phyloP scores from a whole-genome alignment of 2,797 vertebrate genomes.

The Oreochromis grahami region DNA sequence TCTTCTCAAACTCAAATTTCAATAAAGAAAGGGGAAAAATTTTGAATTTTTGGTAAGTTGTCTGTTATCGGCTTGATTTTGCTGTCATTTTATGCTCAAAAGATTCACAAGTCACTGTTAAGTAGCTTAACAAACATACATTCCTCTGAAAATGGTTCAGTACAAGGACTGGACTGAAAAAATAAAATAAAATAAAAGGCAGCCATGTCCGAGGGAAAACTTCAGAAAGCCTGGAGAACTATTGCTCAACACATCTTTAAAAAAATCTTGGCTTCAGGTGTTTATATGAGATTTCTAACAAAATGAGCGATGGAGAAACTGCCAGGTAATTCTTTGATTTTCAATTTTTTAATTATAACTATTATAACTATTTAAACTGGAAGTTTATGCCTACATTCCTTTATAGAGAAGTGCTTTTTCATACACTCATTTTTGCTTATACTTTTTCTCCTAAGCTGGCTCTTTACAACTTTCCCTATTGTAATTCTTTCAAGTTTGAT shows the following conservation, averaged over 20 bases:
- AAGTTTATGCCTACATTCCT: neutral
- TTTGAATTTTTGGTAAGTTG: neutral
- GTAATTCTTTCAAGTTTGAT: neutral
- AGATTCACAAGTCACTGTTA: neutral
- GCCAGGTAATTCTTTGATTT: neutral
- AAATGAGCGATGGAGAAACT: neutral
- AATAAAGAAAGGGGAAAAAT: neutral
- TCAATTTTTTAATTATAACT: neutral
- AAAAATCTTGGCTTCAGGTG: neutral
- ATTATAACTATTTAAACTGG: neutral
- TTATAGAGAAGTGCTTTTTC: neutral
- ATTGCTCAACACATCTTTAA: neutral
- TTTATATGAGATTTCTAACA: neutral
- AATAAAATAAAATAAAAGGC: neutral
- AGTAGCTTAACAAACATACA: neutral
- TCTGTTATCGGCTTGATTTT: neutral
- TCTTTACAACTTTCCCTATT: neutral
- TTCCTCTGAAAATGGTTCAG: neutral
- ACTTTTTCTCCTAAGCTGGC: neutral
- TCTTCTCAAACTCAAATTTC: neutral
- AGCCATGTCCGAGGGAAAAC: rapidly evolving
- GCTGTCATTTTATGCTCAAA: neutral
- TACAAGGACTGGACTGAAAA: neutral
- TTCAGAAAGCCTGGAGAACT: neutral
- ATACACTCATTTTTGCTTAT: neutral